Conservation (phyloP, 2,113 vertebrate species). For the Gymnocephalus cernua region DNA sequence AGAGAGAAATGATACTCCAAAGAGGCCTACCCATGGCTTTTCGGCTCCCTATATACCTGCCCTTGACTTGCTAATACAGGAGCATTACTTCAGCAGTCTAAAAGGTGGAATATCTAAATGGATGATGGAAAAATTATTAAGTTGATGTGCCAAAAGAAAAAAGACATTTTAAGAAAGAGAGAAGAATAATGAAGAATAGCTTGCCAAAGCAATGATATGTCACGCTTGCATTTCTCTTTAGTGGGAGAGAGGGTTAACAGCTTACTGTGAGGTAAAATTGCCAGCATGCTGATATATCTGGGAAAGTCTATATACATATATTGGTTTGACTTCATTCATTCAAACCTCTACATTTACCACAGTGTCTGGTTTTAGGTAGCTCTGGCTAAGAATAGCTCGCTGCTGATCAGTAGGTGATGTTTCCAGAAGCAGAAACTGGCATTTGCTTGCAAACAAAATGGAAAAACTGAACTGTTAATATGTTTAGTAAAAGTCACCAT, state of each 20-base stretch:
- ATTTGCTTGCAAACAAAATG: background rate
- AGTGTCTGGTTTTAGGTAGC: background rate
- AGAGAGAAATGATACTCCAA: conserved; percentile 68
- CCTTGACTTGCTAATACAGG: conserved; percentile 70
- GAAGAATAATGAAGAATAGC: background rate
- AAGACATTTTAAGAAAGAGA: background rate
- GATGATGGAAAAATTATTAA: conserved; percentile 40
- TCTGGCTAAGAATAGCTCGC: background rate
- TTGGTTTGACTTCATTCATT: background rate
- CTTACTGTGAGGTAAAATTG: background rate
- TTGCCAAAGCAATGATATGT: too few relatives aligned
- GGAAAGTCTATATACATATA: background rate
- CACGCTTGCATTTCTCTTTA: background rate
- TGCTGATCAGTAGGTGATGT: background rate
- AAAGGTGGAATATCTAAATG: conserved; percentile 69
- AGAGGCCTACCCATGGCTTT: conserved; percentile 58
- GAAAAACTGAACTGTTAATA: background rate
- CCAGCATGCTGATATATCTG: background rate
- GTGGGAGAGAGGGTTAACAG: background rate
- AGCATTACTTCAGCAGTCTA: conserved; percentile 64
- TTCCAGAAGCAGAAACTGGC: background rate
- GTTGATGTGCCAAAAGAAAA: conserved; percentile 5
- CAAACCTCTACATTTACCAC: background rate
- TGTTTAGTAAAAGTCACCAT: background rate
- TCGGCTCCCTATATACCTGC: conserved; percentile 69